Evolutionary conservation across 2,888 invertebrate species (phyloP), one percentile per base, ranked within the genome.

Genomic region (Stramonita haemastoma): DNA sequence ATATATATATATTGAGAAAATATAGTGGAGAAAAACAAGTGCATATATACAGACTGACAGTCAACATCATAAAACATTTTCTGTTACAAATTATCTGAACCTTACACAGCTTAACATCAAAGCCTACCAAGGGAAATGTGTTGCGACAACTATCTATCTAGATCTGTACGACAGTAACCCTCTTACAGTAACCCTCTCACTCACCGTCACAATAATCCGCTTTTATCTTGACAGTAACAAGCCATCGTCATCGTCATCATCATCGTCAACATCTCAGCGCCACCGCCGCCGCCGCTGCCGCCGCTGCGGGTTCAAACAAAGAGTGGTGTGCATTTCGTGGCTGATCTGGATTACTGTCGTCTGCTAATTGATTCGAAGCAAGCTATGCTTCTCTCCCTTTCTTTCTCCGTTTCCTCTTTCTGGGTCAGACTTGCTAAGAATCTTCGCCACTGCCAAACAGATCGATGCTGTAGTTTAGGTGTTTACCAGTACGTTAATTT

Each of bases 281-380:
- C 46, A 8, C 26, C 66, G 13, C 66, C 66, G 13, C 19, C 13
- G 17, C 73, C n/a, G n/a, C 11, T 2, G 26, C 17, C 73, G 73
- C 22, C 70, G 11, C 15, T 5, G 22, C 70, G 22, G 22, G 22
- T 22, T 34, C 17, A 34, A 73, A 79, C 79, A 79, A 79, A 79
- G 79, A 79, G 32, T 11, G 13, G 32, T 32, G 13, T 17, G 15
- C 79, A 17, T 32, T 34, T 79, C 22, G 32, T 32, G 22, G 15
- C 34, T 79, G 26, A 83, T 46, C 83, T 26, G 36, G 46, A 83
- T 83, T 46, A 83, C 26, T 83, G 83, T 83, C 83, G 83, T 83
- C 83, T 83, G 83, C 83, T 26, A 32, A 83, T 46, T 83, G 46
- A 83, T 46, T 13, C 22, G 26, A 36, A 46, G 83, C 46, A 83